Percentiles rank a stretch among this genome's conserved stretches.
These are phyloP conservation scores for Centrocercus urophasianus DNA, from an alignment of 2,113 vertebrate genomes.

Conservation along the genomic window DNA sequence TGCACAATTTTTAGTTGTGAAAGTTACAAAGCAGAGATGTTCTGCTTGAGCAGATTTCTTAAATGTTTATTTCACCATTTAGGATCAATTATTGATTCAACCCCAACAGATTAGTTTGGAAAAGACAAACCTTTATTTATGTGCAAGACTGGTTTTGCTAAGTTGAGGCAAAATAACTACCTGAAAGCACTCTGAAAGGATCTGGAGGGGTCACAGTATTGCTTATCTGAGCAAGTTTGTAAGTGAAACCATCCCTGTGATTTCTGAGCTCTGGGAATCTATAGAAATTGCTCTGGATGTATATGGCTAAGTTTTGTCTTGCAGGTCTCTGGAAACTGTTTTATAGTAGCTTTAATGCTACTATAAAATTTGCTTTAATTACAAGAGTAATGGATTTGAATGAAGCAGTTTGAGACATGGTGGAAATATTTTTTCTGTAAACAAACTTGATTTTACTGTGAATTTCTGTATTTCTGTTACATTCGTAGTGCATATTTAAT, in stretches of 20 bases:
- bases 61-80: background rate
- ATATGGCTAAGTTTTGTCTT: background rate
- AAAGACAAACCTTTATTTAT: background rate
- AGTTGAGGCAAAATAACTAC: background rate
- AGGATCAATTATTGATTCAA: background rate
- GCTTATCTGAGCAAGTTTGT: background rate
- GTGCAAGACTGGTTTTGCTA: background rate
- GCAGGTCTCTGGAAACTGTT: background rate
- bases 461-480: background rate
- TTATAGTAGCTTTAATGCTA: background rate
- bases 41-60: background rate
- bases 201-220: background rate
- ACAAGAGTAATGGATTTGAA: background rate
- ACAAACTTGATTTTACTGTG: background rate
- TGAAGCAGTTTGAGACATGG: background rate
- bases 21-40: background rate
- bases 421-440: background rate
- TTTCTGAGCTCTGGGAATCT: background rate
- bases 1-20: background rate
- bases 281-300: background rate
- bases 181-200: background rate
- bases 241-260: background rate
- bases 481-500: background rate
- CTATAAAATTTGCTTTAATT: background rate
- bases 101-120: background rate